Base-by-base conservation (phyloP, 2,113 vertebrate species). In the Atrichornis clamosus region DNA sequence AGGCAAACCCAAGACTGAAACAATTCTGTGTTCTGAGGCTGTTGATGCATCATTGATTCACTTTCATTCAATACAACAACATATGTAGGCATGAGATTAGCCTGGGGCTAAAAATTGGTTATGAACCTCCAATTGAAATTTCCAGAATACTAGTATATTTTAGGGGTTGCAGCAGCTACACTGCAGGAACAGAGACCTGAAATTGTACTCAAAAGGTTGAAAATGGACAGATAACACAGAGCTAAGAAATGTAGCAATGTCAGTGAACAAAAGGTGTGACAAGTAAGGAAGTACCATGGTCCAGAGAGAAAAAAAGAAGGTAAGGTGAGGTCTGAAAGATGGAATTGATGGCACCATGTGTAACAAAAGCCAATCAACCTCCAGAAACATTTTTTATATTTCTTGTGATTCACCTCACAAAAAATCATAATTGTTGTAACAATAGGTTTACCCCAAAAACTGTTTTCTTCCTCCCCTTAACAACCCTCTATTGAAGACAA, bases 341-440 rank as follows among this genome's bases (percentile, higher is more conserved):
- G 7, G 52, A 91, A 56, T 14, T 32, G 70, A 73, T 84, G 49
- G 24, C 2, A 32, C 37, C 3, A 0, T 44, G 35, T 0, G 0
- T 15, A 55, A 63, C 2, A 3, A 78, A 87, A 49, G 18, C 6
- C 24, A 30, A 15, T 16, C 1, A 3, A 72, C 15, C 44, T 68
- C 44, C 47, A 80, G 41, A 35, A 94, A 55, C 6, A 15, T 5
- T 76, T 69, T 52, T 69, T 75, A 3, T 63, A 27, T 73, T 87
- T 76, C 22, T 64, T 83, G 58, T 20, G 19, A 68, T 46, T 15
- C 11, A 62, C 42, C 33, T 89, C 56, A 83, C 14, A 8, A 69
- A 67, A 91, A 93, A 30, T 8, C 8, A 6, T 52, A 73, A 39
- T 53, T 5, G 4, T 30, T 23, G 14, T 60, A 69, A 59, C 15